Base-by-base conservation (phyloP, 2,797 vertebrate species). In the Molossus molossus region DNA sequence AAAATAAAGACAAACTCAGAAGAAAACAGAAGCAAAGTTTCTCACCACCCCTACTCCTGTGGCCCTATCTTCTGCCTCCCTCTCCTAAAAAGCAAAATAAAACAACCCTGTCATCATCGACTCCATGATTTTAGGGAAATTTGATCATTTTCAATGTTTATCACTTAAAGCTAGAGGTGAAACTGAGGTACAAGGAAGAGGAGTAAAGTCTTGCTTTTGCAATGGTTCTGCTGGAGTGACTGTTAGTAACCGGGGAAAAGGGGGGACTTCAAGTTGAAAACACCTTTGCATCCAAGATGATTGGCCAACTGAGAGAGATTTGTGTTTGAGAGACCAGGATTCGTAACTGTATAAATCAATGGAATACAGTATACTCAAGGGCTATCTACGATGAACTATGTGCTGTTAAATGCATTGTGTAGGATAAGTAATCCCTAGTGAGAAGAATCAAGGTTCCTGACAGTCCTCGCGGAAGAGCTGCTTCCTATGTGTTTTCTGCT, bases 311-410 rank as follows among this genome's bases (percentile, higher is more conserved):
- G 96, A 94, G 92, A 94, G 79, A 98, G 95, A 98, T 98, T 57
- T 97, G 97, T 97, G 96, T 98, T 97, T 96, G 95, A 95, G 86
- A 91, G 97, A 97, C 89, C 96, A 97, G 90, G 97, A 97, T 97
- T 95, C 98, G 97, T 97, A 97, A 98, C 96, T 97, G 94, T 96
- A 97, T 97, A 97, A 98, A 97, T 97, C 97, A 98, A 79, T 92
- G 94, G 96, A 97, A 93, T 94, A 97, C 94, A 97, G 97, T 55
- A 65, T 95, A 97, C 96, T 96, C 96, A 45, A 97, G 98, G 96
- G 97, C 93, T 84, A 95, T 94, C 97, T 94, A 96, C 97, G 96
- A 94, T 97, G 98, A 98, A 97, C 97, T 97, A 94, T 94, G 96
- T 62, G 94, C 96, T 97, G 97, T 95, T 95, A 97, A 98, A 97